These are phyloP conservation scores for Thaumetopoea pityocampa DNA, from an alignment of 1,140 invertebrate species.

Conservation along the genomic window DNA sequence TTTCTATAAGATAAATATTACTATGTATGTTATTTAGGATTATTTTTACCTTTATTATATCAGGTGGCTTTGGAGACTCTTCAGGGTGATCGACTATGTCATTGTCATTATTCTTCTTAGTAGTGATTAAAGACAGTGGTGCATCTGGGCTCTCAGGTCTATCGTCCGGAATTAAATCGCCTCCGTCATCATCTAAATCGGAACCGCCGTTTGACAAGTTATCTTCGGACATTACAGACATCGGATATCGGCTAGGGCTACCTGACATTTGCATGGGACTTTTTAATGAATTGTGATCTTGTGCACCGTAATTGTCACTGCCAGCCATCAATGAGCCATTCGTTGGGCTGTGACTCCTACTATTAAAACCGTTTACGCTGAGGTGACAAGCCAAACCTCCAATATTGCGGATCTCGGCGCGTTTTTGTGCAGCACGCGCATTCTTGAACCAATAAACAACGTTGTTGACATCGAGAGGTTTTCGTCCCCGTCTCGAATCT, in stretches of 20 bases:
- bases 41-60: slow-evolving; percentile 67
- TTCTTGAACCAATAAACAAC: slow-evolving; percentile 99
- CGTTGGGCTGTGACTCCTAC: slow-evolving; percentile 78
- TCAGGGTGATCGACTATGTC: slow-evolving; percentile 57
- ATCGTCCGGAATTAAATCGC: slow-evolving; percentile 71
- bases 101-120: slow-evolving; percentile 62
- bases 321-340: slow-evolving; percentile 76
- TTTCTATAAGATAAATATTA: slow-evolving; percentile 8
- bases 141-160: slow-evolving; percentile 80
- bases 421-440: slow-evolving; percentile 94
- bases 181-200: slow-evolving; percentile 80
- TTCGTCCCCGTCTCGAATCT: slow-evolving; percentile 92
- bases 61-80: slow-evolving; percentile 69
- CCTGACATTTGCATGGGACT: slow-evolving; percentile 68
- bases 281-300: slow-evolving; percentile 75
- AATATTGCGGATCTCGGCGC: slow-evolving; percentile 84
- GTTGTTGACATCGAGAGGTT: slow-evolving; percentile 97
- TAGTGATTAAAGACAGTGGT: slow-evolving; percentile 81
- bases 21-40: too few relatives aligned
- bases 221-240: slow-evolving; percentile 78
- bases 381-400: slow-evolving; percentile 76
- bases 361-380: slow-evolving; percentile 79
- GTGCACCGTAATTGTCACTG: slow-evolving; percentile 72
- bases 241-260: slow-evolving; percentile 69
- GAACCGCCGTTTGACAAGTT: slow-evolving; percentile 77